Evolutionary conservation across 2,797 vertebrate species (phyloP), one percentile per base, ranked within the genome.

Genomic region (Xiphophorus birchmanni): DNA sequence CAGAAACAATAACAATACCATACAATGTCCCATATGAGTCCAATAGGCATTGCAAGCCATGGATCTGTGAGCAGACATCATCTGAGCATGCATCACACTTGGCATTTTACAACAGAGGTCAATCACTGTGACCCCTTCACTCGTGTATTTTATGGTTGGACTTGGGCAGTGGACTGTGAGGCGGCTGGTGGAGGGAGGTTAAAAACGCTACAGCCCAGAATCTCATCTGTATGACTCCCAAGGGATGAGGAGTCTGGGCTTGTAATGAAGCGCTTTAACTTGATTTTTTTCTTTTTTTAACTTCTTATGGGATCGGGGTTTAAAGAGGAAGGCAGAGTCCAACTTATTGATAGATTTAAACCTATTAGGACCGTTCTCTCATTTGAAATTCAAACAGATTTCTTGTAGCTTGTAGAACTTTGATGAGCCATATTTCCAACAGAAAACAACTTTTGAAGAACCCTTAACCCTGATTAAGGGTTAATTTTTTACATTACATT

Each of bases 211-310:
- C 86, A 18, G 81, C 80, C 89, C 85, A 72, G 87, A 80, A 89
- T 90, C 88, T 92, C 90, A 92, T 92, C 89, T 81, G 80, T 80
- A 86, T 35, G 47, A 82, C 76, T 93, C 89, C 87, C 89, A 32
- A 79, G 88, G 82, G 91, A 91, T 29, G 73, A 72, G 8, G 29
- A 71, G 81, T 69, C 77, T 15, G 2, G 48, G 60, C 80, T 78
- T 80, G 86, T 92, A 93, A 95, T 91, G 88, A 93, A 82, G 86
- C 80, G 75, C 80, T 93, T 92, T 87, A 86, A 93, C 85, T 88
- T 52, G 21, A 9, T 52, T 23, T 52, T 23, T 52, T 2, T 88
- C 79, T 90, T 48, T 44, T 74, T 75, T 91, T 93, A 69, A 81
- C 80, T 77, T 76, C 40, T 65, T 72, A 17, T 73, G 9, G 32